Evolutionary conservation across 2,797 vertebrate genomes (phyloP).

Genomic region (Megalops cyprinoides): DNA sequence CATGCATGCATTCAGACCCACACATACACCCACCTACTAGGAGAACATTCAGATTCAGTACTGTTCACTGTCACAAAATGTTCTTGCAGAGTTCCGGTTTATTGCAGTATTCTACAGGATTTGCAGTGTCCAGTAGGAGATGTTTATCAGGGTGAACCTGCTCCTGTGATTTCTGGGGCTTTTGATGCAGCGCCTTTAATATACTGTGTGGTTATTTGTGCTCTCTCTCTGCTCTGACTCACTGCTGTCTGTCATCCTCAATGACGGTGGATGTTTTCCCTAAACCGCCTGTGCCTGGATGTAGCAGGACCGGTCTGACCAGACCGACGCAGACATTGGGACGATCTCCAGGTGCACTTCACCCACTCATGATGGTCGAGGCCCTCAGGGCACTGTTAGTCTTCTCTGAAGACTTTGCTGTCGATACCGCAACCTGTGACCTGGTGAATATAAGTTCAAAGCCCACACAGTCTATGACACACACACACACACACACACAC

Average conservation of each 20-base stretch:
- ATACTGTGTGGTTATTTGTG: not conserved
- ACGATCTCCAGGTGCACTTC: constrained; percentile 6
- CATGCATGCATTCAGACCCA: too few relatives aligned
- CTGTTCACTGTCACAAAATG: too few relatives aligned
- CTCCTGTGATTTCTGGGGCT: not conserved
- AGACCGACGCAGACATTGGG: not conserved
- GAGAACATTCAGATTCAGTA: too few relatives aligned
- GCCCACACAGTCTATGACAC: too few relatives aligned
- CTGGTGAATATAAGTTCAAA: not conserved
- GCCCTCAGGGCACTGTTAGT: not conserved
- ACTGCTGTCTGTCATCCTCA: not conserved
- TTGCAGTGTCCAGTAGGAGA: too few relatives aligned
- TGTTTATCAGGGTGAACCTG: not conserved
- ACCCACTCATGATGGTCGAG: not conserved
- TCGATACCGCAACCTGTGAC: not conserved
- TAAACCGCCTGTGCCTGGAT: not conserved
- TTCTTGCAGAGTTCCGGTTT: too few relatives aligned
- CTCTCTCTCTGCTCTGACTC: not conserved
- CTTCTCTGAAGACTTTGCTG: not conserved
- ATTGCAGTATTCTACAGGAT: too few relatives aligned
- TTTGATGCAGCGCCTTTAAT: not conserved
- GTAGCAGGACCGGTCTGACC: not conserved
- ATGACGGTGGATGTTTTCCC: not conserved
- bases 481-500: too few relatives aligned
- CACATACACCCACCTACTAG: too few relatives aligned